Evolutionary conservation across 2,113 vertebrate species (phyloP).

Genomic region (Megaceryle maxima): DNA sequence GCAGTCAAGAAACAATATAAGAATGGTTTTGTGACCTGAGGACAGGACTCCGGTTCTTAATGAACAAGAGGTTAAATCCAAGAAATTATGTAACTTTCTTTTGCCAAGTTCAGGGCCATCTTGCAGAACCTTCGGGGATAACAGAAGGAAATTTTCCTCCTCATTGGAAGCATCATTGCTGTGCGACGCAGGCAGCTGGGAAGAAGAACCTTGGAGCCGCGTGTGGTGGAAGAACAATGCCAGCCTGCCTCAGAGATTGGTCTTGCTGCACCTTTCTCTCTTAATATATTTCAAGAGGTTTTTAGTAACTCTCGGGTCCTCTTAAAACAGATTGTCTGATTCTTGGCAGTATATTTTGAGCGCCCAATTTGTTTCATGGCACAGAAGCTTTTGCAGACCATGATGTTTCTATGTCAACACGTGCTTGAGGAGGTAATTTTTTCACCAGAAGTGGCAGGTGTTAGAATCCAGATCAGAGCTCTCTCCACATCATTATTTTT

Average conservation of each 20-base stretch:
- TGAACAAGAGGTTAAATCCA: background rate
- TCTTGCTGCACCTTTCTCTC: constrained; percentile 6
- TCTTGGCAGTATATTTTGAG: constrained; percentile 47
- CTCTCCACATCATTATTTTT: constrained; percentile 48
- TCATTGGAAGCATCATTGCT: background rate
- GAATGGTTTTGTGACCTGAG: background rate
- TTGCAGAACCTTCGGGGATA: background rate
- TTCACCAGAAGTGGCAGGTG: constrained; percentile 38
- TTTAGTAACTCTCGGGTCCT: constrained; percentile 47
- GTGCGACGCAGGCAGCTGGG: background rate
- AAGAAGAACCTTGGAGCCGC: accelerated
- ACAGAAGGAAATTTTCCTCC: background rate
- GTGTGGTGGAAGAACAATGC: background rate
- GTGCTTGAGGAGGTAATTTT: constrained; percentile 19
- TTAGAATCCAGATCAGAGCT: constrained; percentile 47
- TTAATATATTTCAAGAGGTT: constrained; percentile 40
- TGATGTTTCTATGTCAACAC: constrained; percentile 63
- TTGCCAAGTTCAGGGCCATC: background rate
- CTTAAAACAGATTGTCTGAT: constrained; percentile 53
- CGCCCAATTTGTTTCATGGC: constrained; percentile 47
- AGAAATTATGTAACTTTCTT: background rate
- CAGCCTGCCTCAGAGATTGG: background rate
- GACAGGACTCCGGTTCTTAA: background rate
- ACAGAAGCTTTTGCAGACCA: constrained; percentile 39
- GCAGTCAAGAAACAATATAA: background rate